Evolutionary conservation across 2,797 vertebrate genomes (phyloP), one percentile per base, ranked within the genome.

Genomic region (Phrynocephalus vlangalii): DNA sequence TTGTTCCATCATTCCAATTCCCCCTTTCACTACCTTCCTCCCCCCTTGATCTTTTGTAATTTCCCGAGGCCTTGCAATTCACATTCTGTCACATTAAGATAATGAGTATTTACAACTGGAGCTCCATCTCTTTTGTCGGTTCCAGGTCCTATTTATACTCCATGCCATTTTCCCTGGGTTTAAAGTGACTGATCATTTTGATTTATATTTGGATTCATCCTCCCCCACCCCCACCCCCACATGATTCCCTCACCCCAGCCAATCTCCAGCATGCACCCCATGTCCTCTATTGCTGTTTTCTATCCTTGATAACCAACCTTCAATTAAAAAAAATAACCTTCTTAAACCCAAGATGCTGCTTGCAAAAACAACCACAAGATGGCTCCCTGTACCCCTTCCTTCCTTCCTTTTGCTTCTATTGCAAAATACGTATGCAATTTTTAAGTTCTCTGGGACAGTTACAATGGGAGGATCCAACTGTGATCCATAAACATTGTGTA

Each of bases 21-120:
- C 95, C 92, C 90, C 78, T 77, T 87, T 79, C 56, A 84, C 30
- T 8, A 5, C 1, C 30, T n/a, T 77, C 79, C 38, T 26, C 83
- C 88, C 78, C 71, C 78, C 83, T 76, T 20, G 26, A 85, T 81
- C 83, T 81, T 94, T 92, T 92, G 95, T 93, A 95, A 96, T 96
- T 96, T 96, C 93, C 94, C 52, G 0, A 90, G 95, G 93, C 95
- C 94, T 95, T 87, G 90, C 93, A 93, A 96, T 96, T 91, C 96
- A 93, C 90, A 63, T 63, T 38, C 85, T 93, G 96, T 94, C 95
- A 94, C 92, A 95, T 96, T 95, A 94, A 95, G 96, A 95, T 96
- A 96, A 97, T 96, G 96, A 95, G 94, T 95, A 96, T 97, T 97
- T 96, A 96, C 94, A 92, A 92, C 94, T 92, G 87, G 91, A 91